These are phyloP conservation scores for Drosophila pseudotakahashii DNA, from an alignment of 2,888 invertebrate species.

Conservation along the genomic window DNA sequence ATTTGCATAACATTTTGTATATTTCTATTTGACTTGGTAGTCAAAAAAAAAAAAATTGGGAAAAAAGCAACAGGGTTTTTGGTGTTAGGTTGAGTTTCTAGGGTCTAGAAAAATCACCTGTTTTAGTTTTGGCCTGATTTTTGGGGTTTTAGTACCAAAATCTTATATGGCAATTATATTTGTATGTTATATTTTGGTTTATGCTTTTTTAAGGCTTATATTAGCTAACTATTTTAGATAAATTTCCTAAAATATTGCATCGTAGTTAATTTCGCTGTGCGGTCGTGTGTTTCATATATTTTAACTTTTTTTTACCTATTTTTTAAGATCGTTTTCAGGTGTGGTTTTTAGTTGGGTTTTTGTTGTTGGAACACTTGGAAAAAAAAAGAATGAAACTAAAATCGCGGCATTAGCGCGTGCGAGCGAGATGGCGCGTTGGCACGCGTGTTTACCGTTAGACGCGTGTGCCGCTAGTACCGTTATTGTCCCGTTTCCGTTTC, in stretches of 20 bases:
- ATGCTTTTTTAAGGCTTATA: no score
- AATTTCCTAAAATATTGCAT: no score
- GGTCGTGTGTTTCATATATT: constrained; percentile 7
- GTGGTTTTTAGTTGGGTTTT: background rate
- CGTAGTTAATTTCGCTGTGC: background rate
- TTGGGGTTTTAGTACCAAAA: no score
- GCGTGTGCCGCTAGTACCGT: constrained; percentile 25
- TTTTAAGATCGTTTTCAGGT: constrained; percentile 2
- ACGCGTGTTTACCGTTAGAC: constrained; percentile 36
- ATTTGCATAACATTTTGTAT: background rate
- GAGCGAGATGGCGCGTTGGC: constrained; percentile 28
- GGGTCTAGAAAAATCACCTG: no score
- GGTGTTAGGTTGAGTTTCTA: background rate
- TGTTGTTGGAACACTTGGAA: constrained; percentile 10
- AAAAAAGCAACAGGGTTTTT: background rate
- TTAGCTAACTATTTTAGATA: no score
- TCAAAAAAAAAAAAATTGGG: background rate
- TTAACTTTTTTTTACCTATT: constrained; percentile 13
- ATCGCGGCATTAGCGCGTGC: constrained; percentile 28
- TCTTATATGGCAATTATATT: no score
- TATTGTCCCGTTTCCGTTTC: background rate
- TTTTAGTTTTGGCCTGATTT: no score
- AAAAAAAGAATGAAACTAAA: constrained; percentile 11
- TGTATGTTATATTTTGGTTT: no score
- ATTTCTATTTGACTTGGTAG: background rate